Base-by-base conservation (phyloP, 2,797 vertebrate genomes). In the Falco novaeseelandiae region DNA sequence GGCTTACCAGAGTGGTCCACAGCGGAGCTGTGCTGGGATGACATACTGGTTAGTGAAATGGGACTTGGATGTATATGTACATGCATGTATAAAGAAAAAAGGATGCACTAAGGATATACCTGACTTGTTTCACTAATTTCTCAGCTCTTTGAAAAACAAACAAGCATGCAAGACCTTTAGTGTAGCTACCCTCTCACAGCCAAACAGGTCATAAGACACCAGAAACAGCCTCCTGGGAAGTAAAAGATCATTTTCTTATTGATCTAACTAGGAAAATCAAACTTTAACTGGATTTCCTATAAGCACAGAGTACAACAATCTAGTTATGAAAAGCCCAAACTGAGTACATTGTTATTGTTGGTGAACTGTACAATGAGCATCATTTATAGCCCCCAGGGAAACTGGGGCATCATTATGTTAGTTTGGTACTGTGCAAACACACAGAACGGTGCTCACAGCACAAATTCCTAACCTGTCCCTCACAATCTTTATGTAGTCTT, bases 181-280 rank as follows among this genome's bases (percentile, higher is more conserved):
- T 48, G 89, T 30, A 88, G 82, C 59, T 85, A 78, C 82, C 76
- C 36, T 69, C 72, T 66, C 69, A 81, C 59, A 93, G 80, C 20
- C 57, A 88, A 81, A 92, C 61, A 87, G 78, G 57, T 69, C 87
- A 86, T 87, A 83, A 93, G 72, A 86, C 49, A 93, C 61, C 26
- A 95, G 71, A 87, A 97, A 85, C 61, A 83, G 72, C 46, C 92
- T 85, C 89, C 84, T 94, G 85, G 82, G 87, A 95, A 81, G 82
- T 36, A 67, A 88, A 90, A 81, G 90, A 96, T 95, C n/a, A 95
- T 96, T 95, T 95, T 94, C 69, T 85, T 92, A 96, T 95, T 91
- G 87, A 96, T 95, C 87, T 92, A 91, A 96, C 92, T 96, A 85
- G 76, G 54, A 84, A 94, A 95, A 97, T 96, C 82, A 96, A 95